Conservation (phyloP, 1,140 invertebrate genomes). For the Temnothorax nylanderi region DNA sequence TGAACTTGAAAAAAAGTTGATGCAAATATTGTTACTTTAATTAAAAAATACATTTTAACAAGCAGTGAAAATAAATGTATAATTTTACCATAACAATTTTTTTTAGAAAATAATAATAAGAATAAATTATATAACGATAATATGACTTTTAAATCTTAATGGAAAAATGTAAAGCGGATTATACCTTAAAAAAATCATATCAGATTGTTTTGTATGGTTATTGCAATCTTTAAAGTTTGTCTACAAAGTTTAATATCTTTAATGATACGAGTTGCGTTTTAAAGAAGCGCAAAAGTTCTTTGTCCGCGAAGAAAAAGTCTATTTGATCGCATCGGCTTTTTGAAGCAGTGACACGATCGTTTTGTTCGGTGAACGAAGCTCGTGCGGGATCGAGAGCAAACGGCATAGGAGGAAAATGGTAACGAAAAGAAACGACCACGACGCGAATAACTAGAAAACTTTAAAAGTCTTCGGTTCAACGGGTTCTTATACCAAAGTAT, state of each 20-base stretch:
- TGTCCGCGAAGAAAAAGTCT: not conserved
- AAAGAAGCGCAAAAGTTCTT: not conserved
- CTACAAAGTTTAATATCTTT: not conserved
- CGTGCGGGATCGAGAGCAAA: slow-evolving; percentile 17
- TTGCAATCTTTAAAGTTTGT: not conserved
- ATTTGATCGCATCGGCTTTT: slow-evolving; percentile 22
- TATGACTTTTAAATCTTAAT: not conserved
- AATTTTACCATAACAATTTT: not conserved
- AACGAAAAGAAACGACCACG: slow-evolving; percentile 29
- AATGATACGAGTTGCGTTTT: not conserved
- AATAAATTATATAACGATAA: not conserved
- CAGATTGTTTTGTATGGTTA: not conserved
- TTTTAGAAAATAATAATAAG: not conserved
- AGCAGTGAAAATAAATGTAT: not conserved
- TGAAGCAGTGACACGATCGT: not conserved
- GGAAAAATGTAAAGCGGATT: not conserved
- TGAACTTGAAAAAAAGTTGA: not conserved
- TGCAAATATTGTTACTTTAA: not conserved
- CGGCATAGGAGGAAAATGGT: not conserved
- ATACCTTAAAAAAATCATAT: not conserved
- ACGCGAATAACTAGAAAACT: slow-evolving; percentile 53
- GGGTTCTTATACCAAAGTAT: slow-evolving; percentile 12
- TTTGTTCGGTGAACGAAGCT: slow-evolving; percentile 25
- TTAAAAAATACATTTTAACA: not conserved
- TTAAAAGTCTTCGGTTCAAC: slow-evolving; percentile 18